Evolutionary conservation across 1,140 invertebrate genomes (phyloP), one percentile per base, ranked within the genome.

Genomic region (Littorina saxatilis): DNA sequence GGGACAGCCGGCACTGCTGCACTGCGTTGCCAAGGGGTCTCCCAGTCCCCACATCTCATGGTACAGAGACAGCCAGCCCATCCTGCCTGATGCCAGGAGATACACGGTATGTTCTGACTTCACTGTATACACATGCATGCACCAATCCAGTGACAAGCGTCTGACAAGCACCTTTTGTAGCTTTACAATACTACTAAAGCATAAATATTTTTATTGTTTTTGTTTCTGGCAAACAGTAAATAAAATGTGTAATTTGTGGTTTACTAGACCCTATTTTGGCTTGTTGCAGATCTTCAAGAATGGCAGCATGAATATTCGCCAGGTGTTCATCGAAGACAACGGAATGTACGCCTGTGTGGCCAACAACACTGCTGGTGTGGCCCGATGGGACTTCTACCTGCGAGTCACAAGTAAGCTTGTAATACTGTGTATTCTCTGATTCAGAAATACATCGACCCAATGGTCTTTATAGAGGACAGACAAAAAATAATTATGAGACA

Each of bases 341-440:
- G 97, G 96, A 66, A 95, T 95, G 83, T 99, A 98, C 93, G 97
- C 96, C 0, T 99, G 97, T 90, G 97, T 96, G 0, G 97, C 97
- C 27, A 97, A 97, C 35, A 98, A 97, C 90, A 96, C 95, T 87
- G 97, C 96, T 0, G 98, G 97, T 0, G 93, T 98, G 29, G 96
- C 96, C 87, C 93, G 97, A 68, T 95, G 96, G 81, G 97, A 98
- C 92, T 94, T 97, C 17, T 93, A 94, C 76, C 93, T 99, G 2
- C 93, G 95, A 85, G 96, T 98, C 7, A 95, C 95, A 92, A 94
- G 95, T 95, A 94, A 94, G 92, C 93, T 81, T 47, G n/a, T n/a
- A n/a, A n/a, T n/a, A n/a, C n/a, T n/a, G n/a, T n/a, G n/a, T n/a
- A n/a, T n/a, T n/a, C n/a, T n/a, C n/a, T n/a, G n/a, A n/a, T n/a